These are phyloP conservation scores for Mechanitis mazaeus DNA, from an alignment of 2,888 invertebrate genomes.

Conservation along the genomic window DNA sequence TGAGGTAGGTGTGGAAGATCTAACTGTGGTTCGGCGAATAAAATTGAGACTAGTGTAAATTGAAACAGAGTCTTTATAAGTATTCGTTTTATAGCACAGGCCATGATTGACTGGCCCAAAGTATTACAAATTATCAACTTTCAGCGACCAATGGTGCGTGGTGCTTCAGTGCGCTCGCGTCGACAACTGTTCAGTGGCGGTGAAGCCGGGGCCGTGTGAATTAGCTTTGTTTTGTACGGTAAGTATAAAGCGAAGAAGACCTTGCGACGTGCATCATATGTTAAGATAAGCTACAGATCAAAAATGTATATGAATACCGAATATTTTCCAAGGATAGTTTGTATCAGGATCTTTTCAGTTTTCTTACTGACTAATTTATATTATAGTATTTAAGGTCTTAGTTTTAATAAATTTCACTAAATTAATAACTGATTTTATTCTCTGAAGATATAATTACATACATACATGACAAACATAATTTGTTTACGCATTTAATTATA, in stretches of 20 bases:
- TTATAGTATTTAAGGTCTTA: no score
- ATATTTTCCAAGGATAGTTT: background rate
- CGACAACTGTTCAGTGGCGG: constrained; percentile 49
- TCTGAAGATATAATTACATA: no score
- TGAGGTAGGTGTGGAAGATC: constrained; percentile 74
- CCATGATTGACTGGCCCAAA: constrained; percentile 51
- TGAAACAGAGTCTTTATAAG: constrained; percentile 45
- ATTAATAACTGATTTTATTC: no score
- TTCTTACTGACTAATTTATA: no score
- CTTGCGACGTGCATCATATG: constrained; percentile 28
- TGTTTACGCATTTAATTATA: no score
- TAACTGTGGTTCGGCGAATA: constrained; percentile 61
- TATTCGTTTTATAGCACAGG: constrained; percentile 48
- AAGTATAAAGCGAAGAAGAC: constrained; percentile 31
- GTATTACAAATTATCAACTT: constrained; percentile 28
- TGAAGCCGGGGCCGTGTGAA: constrained; percentile 66
- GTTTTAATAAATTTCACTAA: no score
- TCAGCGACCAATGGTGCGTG: constrained; percentile 59
- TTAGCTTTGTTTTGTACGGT: constrained; percentile 44
- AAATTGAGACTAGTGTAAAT: constrained; percentile 38
- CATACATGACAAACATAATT: no score
- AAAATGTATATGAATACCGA: constrained; percentile 14
- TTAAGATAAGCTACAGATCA: constrained; percentile 16
- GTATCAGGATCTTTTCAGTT: no score
- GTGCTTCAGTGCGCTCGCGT: constrained; percentile 58